Evolutionary conservation across 2,797 vertebrate species (phyloP), one percentile per base, ranked within the genome.

Genomic region (Sphenodon punctatus): DNA sequence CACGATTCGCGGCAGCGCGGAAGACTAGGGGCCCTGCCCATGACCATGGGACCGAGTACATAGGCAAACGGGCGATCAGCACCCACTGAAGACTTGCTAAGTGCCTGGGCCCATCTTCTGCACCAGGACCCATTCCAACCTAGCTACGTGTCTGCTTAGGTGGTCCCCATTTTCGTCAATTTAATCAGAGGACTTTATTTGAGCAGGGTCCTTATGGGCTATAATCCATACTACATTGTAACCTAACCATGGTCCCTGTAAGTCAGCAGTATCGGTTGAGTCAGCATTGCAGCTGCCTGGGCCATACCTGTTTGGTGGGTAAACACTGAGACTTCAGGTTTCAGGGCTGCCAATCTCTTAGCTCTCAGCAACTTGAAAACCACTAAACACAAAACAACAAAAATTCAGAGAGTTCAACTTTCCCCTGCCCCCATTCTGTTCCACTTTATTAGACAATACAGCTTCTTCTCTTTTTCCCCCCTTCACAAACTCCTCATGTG

Each of bases 401-500:
- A 86, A 69, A 86, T 80, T 63, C 39, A 88, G 4, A 78, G 79
- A 27, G 72, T 10, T 51, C 23, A 3, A 36, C 17, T n/a, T 53
- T 22, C 90, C 55, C 32, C 61, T 67, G 27, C 88, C n/a, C 12
- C 45, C 14, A n/a, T 80, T 88, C 73, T 74, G 81, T 67, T 91
- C 80, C 13, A 13, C 71, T 88, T 89, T 80, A 84, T 92, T 85
- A 72, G 79, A 78, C 77, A 84, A 69, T 73, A 43, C n/a, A 78
- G 85, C 32, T 89, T 89, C 89, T 83, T 20, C 71, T 45, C 19
- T 59, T 39, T 43, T 27, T 48, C 17, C 41, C 34, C 59, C n/a
- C n/a, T 86, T 83, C 74, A 38, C 77, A 84, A 80, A 69, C 60
- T 88, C 82, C 85, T 86, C 80, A 67, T 90, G 61, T 87, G 90